Base-by-base conservation (phyloP, 2,797 vertebrate genomes). In the Eidolon dupreanum region DNA sequence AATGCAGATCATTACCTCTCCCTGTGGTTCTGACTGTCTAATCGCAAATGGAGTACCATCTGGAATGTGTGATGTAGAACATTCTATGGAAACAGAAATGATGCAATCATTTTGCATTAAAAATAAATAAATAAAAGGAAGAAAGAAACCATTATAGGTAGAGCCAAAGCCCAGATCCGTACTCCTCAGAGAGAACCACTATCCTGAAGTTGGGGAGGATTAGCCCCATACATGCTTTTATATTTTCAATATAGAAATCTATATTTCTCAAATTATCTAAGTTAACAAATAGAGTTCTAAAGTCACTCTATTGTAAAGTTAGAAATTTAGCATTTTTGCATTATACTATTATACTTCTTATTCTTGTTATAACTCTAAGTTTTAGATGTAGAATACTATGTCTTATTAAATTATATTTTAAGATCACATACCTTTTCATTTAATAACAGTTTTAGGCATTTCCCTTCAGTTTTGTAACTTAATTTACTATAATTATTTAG, bases 81-180 rank as follows among this genome's bases (percentile, higher is more conserved):
- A 1, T 70, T 82, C 43, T 82, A 63, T 82, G 65, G 92, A 95
- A 93, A n/a, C 0, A 49, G 46, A 84, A 94, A 43, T 59, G n/a
- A 55, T 63, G 49, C 92, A 74, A 90, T 83, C 20, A 66, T 31
- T 85, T 82, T 84, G 74, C 73, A 68, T 78, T 92, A 49, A 49
- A 49, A 16, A 49, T 49, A 49, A 49, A 49, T 49, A 49, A 49
- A 49, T 15, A 49, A 49, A 49, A 49, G 15, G 49, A 49, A 49
- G 49, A 49, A 49, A 49, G 15, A 49, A 49, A 49, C 49, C 15
- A 46, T 51, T 88, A 55, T 0, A 63, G 5, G 33, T 0, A 78
- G 1, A 74, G 16, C 7, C 12, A 78, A 55, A 96, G 17, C 8
- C 57, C 46, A 82, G 12, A 31, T 75, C n/a, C 16, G 43, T 8